phyloP scores from a whole-genome alignment of 2,797 vertebrate species.

The Peromyscus melanophrys region DNA sequence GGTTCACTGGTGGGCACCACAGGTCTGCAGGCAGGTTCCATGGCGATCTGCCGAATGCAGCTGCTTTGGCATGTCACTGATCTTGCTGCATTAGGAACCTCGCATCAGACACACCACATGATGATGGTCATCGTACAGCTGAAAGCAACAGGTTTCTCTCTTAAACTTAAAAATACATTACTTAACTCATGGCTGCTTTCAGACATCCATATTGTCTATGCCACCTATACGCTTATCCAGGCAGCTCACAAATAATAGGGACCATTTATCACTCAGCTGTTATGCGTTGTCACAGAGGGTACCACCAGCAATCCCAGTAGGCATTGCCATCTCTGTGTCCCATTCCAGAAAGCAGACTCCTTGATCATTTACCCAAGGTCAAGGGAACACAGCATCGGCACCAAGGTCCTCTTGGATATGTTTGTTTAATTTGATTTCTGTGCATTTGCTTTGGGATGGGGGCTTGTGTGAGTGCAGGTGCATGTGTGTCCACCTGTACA shows the following conservation, averaged over 20 bases:
- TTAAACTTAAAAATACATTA: too few species aligned
- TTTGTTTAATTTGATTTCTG: background rate
- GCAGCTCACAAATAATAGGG: background rate
- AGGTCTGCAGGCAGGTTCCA: too few species aligned
- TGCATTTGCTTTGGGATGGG: background rate
- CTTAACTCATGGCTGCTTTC: too few species aligned
- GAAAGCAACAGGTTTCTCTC: background rate
- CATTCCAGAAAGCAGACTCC: background rate
- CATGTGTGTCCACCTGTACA: too few species aligned
- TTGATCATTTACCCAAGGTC: background rate
- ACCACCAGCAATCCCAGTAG: background rate
- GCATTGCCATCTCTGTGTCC: background rate
- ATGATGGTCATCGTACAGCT: background rate
- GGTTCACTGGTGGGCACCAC: background rate
- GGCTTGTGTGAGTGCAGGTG: background rate
- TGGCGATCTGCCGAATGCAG: background rate
- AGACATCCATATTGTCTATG: too few species aligned
- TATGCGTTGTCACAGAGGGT: too few species aligned
- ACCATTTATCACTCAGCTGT: background rate
- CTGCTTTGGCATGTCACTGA: background rate
- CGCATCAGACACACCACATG: background rate
- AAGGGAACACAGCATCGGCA: background rate
- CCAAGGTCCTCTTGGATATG: background rate
- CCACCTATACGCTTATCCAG: background rate
- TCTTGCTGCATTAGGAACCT: slow-evolving; percentile 31